Base-by-base conservation (phyloP, 2,888 invertebrate species). In the Hirtodrosophila histrioides region DNA sequence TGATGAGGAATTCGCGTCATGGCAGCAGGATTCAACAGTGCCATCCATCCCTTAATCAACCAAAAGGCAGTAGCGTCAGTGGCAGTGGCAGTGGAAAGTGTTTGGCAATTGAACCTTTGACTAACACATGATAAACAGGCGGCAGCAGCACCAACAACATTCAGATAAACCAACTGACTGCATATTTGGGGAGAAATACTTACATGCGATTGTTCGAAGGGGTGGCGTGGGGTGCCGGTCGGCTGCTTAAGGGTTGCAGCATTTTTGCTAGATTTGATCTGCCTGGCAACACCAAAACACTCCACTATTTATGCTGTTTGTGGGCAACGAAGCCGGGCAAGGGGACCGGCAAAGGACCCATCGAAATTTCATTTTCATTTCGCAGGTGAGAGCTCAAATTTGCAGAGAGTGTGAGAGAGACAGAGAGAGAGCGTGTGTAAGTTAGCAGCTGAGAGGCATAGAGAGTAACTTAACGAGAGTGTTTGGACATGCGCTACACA, bases 281-380 rank as follows among this genome's bases (percentile, higher is more conserved):
- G 82, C 82, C 66, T 82, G 82, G 82, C 82, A 82, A 83, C 78
- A 75, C 73, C 49, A 66, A 60, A 61, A 61, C 57, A 85, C 82
- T 78, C 63, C 66, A 78, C 76, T 67, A 75, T 74, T 76, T 55
- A 64, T 64, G 70, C 53, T 50, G 39, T 24, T 40, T 45, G 33
- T 53, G 33, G 62, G 35, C 39, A 48, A 63, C 44, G 44, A 64
- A 50, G 37, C 37, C 33, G 33, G 43, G 29, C 17, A 17, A 31
- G 43, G 35, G 44, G 55, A 31, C 70, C 77, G 79, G 76, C 63
- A 68, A 57, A 77, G 62, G 58, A 57, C 63, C 55, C 68, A 84
- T 45, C 60, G 69, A 84, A 83, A 85, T 83, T 83, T 83, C 82
- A 82, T 75, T 83, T 83, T 83, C 82, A 83, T 78, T 83, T 66